Conservation (phyloP, 2,797 vertebrate species). For the Vireo griseus region DNA sequence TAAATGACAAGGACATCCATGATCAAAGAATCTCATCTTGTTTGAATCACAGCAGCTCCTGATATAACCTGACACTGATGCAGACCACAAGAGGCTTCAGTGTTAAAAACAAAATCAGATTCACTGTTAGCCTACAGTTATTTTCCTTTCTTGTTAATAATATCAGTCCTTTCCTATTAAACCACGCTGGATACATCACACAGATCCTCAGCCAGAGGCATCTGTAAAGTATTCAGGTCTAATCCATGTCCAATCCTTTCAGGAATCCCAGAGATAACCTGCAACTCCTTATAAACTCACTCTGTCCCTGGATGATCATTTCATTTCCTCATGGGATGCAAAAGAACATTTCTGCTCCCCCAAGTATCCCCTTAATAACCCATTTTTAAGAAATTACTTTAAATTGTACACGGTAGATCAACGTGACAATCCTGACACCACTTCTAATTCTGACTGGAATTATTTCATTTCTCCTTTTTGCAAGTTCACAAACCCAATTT, state of each 20-base stretch:
- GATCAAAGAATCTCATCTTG: not conserved
- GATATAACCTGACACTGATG: not conserved
- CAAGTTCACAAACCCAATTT: not conserved
- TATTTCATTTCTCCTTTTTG: not conserved
- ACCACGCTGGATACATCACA: not conserved
- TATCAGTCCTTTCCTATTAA: not conserved
- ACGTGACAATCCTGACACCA: not conserved
- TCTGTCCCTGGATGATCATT: not conserved
- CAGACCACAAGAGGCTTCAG: not conserved
- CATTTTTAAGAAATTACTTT: not conserved
- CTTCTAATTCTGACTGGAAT: not conserved
- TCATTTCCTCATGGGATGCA: fast-evolving
- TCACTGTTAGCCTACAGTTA: not conserved
- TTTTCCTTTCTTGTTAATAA: not conserved
- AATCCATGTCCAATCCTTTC: not conserved
- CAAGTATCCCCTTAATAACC: not conserved
- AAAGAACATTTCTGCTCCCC: not conserved
- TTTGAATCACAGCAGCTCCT: not conserved
- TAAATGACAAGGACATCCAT: not conserved
- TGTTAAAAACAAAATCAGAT: not conserved
- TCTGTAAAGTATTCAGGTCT: not conserved
- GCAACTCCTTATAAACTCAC: not conserved
- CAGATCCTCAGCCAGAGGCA: not conserved
- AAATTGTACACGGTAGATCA: fast-evolving
- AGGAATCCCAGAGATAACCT: not conserved